Evolutionary conservation across 2,888 invertebrate genomes (phyloP), one percentile per base, ranked within the genome.

Genomic region (Neoscelio sp.): DNA sequence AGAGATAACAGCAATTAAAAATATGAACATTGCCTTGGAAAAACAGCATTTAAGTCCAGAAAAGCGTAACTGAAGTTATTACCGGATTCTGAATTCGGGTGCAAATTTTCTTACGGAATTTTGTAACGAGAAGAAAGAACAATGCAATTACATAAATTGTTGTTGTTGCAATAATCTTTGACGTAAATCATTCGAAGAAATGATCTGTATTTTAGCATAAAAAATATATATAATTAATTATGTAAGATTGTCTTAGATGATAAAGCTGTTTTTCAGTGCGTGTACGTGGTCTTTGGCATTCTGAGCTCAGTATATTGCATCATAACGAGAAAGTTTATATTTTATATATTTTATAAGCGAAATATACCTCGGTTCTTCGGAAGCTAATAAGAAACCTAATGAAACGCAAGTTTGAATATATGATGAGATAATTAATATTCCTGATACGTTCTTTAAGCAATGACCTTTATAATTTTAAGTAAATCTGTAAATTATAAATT

Each of bases 311-410:
- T 35, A 42, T 18, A 70, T 76, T 76, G 76, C 76, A 68, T 67
- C 52, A 68, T 62, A 52, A 18, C 56, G 76, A 68, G 76, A 76
- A 76, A 76, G 76, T 68, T 68, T 46, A 60, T 62, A 35, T 62
- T 67, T 67, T 54, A 68, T 33, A 67, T 38, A 30, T 50, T 75
- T 60, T 60, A 67, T 35, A 33, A 40, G 67, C 26, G 18, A 65
- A 76, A 65, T 65, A 42, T 52, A 12, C 20, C 13, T 12, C n/a
- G 62, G 35, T 33, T 7, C 28, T 64, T 38, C 12, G 33, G 20
- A 30, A 28, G 17, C 18, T 38, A 58, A 65, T 38, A 48, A 56
- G 30, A 46, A 54, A n/a, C 23, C 26, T 46, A 35, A 60, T 42
- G 20, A 52, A 67, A 73, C 54, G 33, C 30, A 15, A 12, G 44